These are phyloP conservation scores for Watsonalla cultraria DNA, from an alignment of 2,888 invertebrate species.

Conservation along the genomic window DNA sequence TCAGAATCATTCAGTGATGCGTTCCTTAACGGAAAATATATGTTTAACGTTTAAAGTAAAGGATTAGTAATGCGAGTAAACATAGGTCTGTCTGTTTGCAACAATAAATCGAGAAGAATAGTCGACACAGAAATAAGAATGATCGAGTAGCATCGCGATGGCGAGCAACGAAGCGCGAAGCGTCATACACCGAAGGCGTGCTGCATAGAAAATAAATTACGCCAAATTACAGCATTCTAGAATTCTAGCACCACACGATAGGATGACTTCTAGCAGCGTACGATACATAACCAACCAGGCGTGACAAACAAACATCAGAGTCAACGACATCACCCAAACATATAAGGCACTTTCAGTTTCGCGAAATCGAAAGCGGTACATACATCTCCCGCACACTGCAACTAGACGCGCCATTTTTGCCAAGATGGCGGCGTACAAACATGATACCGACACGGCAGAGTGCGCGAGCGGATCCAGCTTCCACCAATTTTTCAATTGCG, in stretches of 20 bases:
- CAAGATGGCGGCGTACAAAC: constrained; percentile 61
- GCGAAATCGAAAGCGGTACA: constrained; percentile 71
- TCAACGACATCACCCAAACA: constrained; percentile 75
- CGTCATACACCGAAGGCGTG: constrained; percentile 40
- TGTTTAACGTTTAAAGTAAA: too few relatives aligned
- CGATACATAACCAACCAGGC: constrained; percentile 56
- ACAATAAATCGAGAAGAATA: constrained; percentile 3
- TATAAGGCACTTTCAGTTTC: constrained; percentile 73
- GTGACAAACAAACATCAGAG: constrained; percentile 74
- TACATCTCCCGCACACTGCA: constrained; percentile 54
- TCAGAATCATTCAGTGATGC: not conserved
- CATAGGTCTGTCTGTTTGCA: not conserved
- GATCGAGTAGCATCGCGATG: constrained; percentile 37
- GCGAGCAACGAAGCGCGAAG: constrained; percentile 41
- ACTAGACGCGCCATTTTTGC: constrained; percentile 56
- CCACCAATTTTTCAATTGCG: constrained; percentile 59
- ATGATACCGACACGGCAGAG: constrained; percentile 57
- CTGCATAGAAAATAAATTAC: constrained; percentile 62
- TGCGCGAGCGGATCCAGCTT: constrained; percentile 41
- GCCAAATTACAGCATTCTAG: constrained; percentile 62
- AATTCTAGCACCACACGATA: constrained; percentile 48
- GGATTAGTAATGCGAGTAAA: not conserved
- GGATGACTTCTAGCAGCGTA: constrained; percentile 46
- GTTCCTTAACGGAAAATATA: too few relatives aligned
- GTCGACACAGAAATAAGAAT: constrained; percentile 34